Conservation (phyloP, 2,113 vertebrate genomes). For the Mionectes macconnelli region DNA sequence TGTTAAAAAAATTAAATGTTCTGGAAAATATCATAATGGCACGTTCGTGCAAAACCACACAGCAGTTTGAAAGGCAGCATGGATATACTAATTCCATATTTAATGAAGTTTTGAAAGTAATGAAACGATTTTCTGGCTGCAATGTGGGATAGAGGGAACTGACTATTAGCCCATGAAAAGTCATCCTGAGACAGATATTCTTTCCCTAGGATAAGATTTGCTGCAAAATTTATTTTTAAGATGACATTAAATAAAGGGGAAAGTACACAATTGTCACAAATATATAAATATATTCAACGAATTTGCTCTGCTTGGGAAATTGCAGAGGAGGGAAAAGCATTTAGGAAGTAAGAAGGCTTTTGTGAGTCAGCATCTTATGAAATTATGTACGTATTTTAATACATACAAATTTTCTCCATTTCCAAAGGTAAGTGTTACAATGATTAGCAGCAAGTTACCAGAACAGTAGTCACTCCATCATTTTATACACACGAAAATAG, state of each 20-base stretch:
- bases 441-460: neutral
- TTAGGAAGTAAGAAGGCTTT: neutral
- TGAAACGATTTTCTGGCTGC: neutral
- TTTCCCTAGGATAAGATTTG: neutral
- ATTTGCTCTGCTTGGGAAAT: neutral
- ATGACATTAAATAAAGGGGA: neutral
- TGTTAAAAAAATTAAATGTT: constrained; percentile 5
- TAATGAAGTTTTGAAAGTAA: constrained; percentile 15
- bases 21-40: neutral
- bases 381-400: neutral
- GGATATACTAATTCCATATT: neutral
- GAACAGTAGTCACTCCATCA: neutral
- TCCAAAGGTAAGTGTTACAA: neutral
- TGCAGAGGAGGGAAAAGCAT: neutral
- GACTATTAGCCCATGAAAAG: neutral
- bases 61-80: neutral
- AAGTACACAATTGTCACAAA: neutral
- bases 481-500: neutral
- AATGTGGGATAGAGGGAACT: neutral
- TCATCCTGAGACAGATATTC: neutral
- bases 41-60: neutral
- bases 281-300: neutral
- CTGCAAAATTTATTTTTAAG: neutral
- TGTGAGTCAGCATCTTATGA: neutral
- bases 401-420: neutral